Conservation (phyloP, 2,888 invertebrate species). For the Terebella lapidaria region DNA sequence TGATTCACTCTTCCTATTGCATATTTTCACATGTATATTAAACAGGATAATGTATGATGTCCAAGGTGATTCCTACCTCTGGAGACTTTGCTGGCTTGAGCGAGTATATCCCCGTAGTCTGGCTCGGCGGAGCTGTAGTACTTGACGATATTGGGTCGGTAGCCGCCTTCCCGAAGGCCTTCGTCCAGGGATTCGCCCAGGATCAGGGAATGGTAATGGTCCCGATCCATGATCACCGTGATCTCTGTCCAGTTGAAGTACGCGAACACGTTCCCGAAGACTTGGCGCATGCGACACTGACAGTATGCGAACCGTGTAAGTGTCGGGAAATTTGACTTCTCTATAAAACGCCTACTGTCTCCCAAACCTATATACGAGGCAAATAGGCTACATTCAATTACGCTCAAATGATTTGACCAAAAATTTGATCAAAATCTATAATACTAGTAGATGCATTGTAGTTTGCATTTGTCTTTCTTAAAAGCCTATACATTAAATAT, state of each 20-base stretch:
- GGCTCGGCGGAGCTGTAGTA: constrained; percentile 26
- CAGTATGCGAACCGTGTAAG: constrained; percentile 38
- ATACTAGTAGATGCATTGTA: no score
- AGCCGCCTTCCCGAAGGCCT: constrained; percentile 13
- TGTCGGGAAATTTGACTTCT: constrained; percentile 34
- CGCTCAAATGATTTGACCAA: no score
- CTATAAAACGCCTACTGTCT: constrained; percentile 27
- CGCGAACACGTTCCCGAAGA: constrained; percentile 32
- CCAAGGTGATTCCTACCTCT: constrained; percentile 30
- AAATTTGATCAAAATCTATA: no score
- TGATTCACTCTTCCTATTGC: no score
- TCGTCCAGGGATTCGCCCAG: constrained; percentile 28
- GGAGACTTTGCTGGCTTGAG: constrained; percentile 21
- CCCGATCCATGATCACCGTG: constrained; percentile 31
- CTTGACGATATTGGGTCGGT: constrained; percentile 20
- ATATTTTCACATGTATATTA: no score
- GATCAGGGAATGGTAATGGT: not conserved
- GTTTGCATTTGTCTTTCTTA: no score
- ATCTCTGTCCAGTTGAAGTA: constrained; percentile 32
- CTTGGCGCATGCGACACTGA: constrained; percentile 35
- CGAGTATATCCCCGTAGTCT: constrained; percentile 17
- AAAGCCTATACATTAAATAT: no score
- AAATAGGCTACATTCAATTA: no score
- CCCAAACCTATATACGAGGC: constrained; percentile 23
- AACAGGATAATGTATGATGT: no score